Base-by-base conservation (phyloP, 2,888 invertebrate genomes). In the Caenorhabditis uteleia region DNA sequence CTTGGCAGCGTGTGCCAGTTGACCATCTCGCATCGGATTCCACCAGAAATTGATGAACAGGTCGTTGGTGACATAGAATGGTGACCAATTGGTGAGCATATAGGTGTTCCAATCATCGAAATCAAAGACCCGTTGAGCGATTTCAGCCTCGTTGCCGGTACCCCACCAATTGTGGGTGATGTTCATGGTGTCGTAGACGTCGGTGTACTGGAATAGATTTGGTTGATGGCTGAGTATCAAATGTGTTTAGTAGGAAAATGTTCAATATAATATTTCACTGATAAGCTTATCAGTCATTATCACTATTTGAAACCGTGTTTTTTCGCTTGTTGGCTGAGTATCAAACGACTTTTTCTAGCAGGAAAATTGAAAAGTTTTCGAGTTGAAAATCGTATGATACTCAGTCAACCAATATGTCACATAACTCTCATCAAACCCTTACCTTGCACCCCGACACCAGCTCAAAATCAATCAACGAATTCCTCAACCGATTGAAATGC, bases 161-260 rank as follows among this genome's bases (percentile, higher is more conserved):
- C 95, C 97, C 97, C 97, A 99, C 91, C 93, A 99, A 84, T 98
- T 99, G 84, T 92, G 91, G 10, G 88, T 88, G 0, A 92, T 93
- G 83, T 95, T 91, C 51, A 98, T 87, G 39, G 88, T 88, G 79
- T 92, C 80, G 25, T 60, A 54, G 18, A 77, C 44, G 7, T 61
- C 57, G 1, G 60, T 36, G 31, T 70, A 69, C 68, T 72, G 57
- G 45, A 70, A 59, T 16, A 36, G 14, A 16, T 16, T 25, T 23
- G 16, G n/a, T n/a, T 10, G 31, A 29, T 29, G 7, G 31, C n/a
- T n/a, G n/a, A n/a, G n/a, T n/a, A n/a, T n/a, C n/a, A n/a, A n/a
- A n/a, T n/a, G n/a, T n/a, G n/a, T n/a, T n/a, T n/a, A n/a, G n/a
- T n/a, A n/a, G n/a, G n/a, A n/a, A n/a, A n/a, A n/a, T n/a, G n/a